Percentiles rank a stretch among this genome's conserved stretches.
phyloP scores from a whole-genome alignment of 53 echinoderm and acorn worm genomes.

The Arbacia lixula region DNA sequence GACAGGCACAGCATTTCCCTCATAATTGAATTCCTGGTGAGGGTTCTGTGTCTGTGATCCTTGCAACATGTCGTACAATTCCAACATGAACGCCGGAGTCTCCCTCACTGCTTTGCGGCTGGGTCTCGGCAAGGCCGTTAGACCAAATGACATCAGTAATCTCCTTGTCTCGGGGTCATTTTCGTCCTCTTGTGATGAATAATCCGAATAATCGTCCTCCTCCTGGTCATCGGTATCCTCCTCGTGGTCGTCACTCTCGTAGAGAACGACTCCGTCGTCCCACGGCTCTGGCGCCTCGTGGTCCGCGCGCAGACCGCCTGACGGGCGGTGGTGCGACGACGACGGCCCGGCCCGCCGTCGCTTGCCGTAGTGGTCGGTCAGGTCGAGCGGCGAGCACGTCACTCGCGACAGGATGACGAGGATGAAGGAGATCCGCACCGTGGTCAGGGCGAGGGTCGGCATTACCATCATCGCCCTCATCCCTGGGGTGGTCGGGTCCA shows the following conservation, averaged over 20 bases:
- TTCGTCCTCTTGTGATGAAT: constrained; percentile 5
- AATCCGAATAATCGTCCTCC: constrained; percentile 44
- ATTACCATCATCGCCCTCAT: too few species aligned
- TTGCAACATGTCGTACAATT: constrained; percentile 37
- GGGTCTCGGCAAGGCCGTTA: constrained; percentile 11
- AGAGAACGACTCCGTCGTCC: not conserved
- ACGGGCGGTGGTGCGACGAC: not conserved
- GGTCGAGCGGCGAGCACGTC: constrained; percentile 18
- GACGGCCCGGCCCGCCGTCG: constrained; percentile 6
- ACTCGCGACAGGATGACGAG: constrained; percentile 43
- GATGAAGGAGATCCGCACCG: constrained; percentile 31
- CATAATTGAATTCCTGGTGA: not conserved
- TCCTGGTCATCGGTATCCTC: not conserved
- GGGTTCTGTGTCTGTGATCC: constrained; percentile 14
- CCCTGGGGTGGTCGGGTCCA: too few species aligned
- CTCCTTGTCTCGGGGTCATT: constrained; percentile 18
- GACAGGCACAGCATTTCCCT: not conserved
- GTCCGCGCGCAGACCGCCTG: constrained; percentile 1
- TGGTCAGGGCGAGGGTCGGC: constrained; percentile 28
- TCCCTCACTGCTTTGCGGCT: constrained; percentile 2
- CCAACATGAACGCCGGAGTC: constrained; percentile 32
- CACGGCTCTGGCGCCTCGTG: constrained; percentile 12
- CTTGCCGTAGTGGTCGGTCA: constrained; percentile 21
- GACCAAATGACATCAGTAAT: constrained; percentile 32
- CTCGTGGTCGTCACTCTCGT: not conserved